These are phyloP conservation scores for Achatina immaculata DNA, from an alignment of 1,140 invertebrate genomes.

Conservation along the genomic window DNA sequence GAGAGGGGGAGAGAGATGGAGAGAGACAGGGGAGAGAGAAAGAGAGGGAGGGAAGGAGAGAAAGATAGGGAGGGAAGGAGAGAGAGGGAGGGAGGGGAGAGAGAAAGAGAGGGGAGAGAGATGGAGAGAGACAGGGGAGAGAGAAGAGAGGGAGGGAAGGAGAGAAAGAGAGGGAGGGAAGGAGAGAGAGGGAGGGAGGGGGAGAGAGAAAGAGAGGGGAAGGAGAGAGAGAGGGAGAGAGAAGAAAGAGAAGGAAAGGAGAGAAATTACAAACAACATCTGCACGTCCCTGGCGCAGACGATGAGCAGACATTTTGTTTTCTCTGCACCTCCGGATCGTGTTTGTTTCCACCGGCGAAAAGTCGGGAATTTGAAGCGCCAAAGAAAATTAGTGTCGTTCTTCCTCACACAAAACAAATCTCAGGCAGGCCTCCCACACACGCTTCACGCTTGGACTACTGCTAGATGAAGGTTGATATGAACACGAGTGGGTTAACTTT, in stretches of 20 bases:
- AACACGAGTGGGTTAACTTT: no score
- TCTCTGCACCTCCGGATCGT: no score
- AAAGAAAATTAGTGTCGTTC: no score
- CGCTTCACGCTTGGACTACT: no score
- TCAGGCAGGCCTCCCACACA: no score
- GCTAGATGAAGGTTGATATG: no score
- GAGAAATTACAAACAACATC: no score
- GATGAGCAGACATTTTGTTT: no score
- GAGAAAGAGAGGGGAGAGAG: background rate
- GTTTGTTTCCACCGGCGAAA: no score
- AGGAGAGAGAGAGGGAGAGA: background rate
- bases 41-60: background rate
- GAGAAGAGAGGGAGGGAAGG: background rate
- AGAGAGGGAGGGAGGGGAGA: background rate
- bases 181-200: constrained; percentile 19
- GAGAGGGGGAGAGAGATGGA: background rate
- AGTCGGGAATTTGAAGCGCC: no score
- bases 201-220: background rate
- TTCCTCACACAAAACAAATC: no score
- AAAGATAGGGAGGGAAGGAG: background rate
- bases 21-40: background rate
- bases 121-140: background rate
- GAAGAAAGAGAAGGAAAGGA: background rate
- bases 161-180: background rate
- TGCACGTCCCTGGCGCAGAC: no score